phyloP scores from a whole-genome alignment of 2,888 invertebrate genomes.

The Coremacera marginata region DNA sequence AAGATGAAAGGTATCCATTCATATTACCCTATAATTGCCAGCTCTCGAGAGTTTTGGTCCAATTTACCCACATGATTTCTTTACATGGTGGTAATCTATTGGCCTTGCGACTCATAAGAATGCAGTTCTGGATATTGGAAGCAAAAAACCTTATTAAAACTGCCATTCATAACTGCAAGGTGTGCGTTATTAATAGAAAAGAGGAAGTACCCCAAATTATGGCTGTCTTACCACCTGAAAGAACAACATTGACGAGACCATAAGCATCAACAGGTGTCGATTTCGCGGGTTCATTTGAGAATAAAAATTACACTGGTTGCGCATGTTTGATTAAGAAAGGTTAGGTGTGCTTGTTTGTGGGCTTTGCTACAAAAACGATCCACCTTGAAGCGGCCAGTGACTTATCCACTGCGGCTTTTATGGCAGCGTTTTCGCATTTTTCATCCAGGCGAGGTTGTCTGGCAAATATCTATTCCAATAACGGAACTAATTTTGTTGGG shows the following conservation, averaged over 20 bases:
- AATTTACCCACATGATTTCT: not conserved
- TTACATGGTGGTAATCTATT: not conserved
- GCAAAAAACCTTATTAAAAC: not conserved
- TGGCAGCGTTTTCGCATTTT: not conserved
- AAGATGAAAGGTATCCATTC: too few relatives aligned
- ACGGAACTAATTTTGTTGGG: too few relatives aligned
- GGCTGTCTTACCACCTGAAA: too few relatives aligned
- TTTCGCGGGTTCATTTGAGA: not conserved
- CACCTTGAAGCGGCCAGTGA: not conserved
- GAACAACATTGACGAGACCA: not conserved
- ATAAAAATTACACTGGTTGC: not conserved
- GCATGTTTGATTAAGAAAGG: not conserved
- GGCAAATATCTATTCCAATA: not conserved
- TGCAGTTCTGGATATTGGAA: too few relatives aligned
- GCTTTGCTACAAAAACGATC: not conserved
- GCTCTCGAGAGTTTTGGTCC: not conserved
- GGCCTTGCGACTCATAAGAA: too few relatives aligned
- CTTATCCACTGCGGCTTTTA: not conserved
- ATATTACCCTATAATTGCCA: not conserved
- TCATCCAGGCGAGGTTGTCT: not conserved
- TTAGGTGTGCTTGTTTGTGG: too few relatives aligned
- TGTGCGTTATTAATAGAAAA: not conserved
- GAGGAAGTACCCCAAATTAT: not conserved
- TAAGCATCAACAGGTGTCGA: not conserved
- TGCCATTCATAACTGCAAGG: too few relatives aligned